Evolutionary conservation across 2,113 vertebrate species (phyloP), one percentile per base, ranked within the genome.

Genomic region (Notothenia rossii): DNA sequence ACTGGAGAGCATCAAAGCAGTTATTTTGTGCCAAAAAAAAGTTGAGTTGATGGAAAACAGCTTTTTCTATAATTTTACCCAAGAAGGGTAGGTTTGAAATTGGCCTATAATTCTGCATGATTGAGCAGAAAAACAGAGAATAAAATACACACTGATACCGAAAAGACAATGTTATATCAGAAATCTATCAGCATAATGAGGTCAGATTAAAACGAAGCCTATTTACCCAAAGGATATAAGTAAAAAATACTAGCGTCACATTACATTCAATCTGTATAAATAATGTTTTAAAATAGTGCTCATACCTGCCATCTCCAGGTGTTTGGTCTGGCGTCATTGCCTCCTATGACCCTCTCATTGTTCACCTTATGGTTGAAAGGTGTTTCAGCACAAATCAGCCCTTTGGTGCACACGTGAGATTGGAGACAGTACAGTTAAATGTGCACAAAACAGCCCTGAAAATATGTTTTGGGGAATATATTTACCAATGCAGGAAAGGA

Each of bases 281-380:
- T 40, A 40, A 40, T 40, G 7, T 40, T 29, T 29, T 29, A 40
- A 40, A 33, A 4, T 17, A 11, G 10, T 17, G 7, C 1, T 4
- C 49, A 0, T 90, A 95, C 95, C 94, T 95, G 94, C 91, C 94
- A 95, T 61, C 77, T 94, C 92, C 95, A 96, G 72, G 53, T 71
- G 58, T 94, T 85, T 10, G 73, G 91, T 7, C n/a, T 0, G 1
- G 92, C 90, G 68, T 94, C 20, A 0, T 20, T 36, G 22, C 93
- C 94, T 55, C 94, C 94, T 50, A 88, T 90, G 36, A 94, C 90
- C 81, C 88, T 2, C 8, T 79, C 68, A 58, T 88, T 85, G 64
- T 89, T 73, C 70, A 90, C 86, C 9, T 12, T 72, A 7, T 83
- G 50, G 75, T 85, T 86, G 48, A 87, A 49, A 2, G 89, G 83